Evolutionary conservation across 2,888 invertebrate species (phyloP), one percentile per base, ranked within the genome.

Genomic region (Watsonalla cultraria): DNA sequence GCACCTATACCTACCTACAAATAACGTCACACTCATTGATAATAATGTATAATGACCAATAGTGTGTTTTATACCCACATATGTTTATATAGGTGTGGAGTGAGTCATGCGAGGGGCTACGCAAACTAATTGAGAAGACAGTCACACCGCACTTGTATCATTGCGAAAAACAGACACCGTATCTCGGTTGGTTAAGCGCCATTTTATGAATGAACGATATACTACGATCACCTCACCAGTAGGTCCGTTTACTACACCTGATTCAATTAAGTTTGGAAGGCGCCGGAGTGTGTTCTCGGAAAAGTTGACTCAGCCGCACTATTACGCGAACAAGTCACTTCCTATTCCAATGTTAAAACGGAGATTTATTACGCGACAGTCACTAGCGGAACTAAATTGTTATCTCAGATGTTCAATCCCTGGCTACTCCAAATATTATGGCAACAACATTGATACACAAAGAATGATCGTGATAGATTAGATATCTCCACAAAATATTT

Each of bases 201-300:
- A 62, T 62, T 72, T 85, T 81, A 82, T 90, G 89, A 90, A 90
- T 89, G 90, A 80, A 82, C 63, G 59, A 54, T 56, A 64, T 70
- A 65, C 64, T 76, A 78, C 66, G 70, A 72, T 66, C 70, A 67
- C 60, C 65, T 62, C 42, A 65, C 62, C 55, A 67, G 67, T 71
- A 64, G 42, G 42, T 68, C 56, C 62, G 65, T 64, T 59, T 68
- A 71, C 66, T 66, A 68, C 64, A 58, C 64, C 61, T 54, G 68
- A 73, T 68, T 64, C 63, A 68, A 74, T 78, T 70, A 65, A 65
- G 70, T 79, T 77, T 78, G 66, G 74, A 68, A 66, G 66, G 66
- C 68, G 62, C 61, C 48, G 37, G 71, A 73, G 59, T 62, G 59
- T 70, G 60, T 76, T 78, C 74, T 70, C 57, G 68, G 79, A 75